These are phyloP conservation scores for Pachyseris speciosa DNA, from an alignment of 64 coral and sea anemone species.

Conservation along the genomic window DNA sequence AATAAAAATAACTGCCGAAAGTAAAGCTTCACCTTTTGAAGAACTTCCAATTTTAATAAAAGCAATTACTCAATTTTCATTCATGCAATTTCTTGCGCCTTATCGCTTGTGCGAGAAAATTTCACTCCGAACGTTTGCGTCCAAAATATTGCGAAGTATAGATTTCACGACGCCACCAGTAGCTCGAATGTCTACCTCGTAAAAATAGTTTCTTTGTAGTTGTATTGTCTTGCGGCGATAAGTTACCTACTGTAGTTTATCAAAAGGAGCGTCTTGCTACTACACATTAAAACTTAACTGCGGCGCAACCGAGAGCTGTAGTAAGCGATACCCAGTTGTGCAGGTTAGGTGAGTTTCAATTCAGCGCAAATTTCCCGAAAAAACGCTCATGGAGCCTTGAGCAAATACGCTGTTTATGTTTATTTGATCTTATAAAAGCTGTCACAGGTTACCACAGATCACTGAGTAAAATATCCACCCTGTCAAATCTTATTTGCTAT, in stretches of 20 bases:
- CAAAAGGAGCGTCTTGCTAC: background rate
- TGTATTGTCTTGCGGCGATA: conserved; percentile 38
- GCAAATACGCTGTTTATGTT: background rate
- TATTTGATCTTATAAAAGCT: conserved; percentile 22
- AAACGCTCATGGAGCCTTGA: background rate
- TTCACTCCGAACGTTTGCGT: background rate
- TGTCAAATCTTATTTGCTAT: conserved; percentile 56
- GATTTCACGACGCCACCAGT: background rate
- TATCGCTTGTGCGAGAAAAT: background rate
- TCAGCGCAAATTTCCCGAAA: background rate
- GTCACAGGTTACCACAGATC: conserved; percentile 7
- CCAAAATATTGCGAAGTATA: background rate
- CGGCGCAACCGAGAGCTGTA: background rate
- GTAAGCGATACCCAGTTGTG: background rate
- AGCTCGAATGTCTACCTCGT: background rate
- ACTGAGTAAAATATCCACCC: conserved; percentile 10
- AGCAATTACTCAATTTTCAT: background rate
- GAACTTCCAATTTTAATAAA: background rate
- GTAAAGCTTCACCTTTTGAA: background rate
- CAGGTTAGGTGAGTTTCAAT: background rate
- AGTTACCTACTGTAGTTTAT: conserved; percentile 22
- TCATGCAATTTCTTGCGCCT: background rate
- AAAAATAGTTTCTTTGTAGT: conserved; percentile 16
- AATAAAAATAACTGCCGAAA: conserved; percentile 13
- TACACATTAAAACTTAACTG: conserved; percentile 22